Conservation (phyloP, 2,113 vertebrate genomes). For the Shinisaurus crocodilurus region DNA sequence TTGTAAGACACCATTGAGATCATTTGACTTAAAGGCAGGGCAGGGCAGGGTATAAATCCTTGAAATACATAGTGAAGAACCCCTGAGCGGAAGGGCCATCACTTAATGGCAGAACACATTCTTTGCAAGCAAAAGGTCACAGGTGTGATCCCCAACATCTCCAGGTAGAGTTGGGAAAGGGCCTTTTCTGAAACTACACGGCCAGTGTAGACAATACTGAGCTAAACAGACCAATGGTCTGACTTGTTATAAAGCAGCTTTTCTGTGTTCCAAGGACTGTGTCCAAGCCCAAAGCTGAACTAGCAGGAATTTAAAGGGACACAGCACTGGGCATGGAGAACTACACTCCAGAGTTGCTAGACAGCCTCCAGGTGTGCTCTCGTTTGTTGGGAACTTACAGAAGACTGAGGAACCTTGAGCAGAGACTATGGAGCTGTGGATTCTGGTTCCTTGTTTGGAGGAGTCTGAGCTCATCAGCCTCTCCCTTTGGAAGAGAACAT, state of each 20-base stretch:
- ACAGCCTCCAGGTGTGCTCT: too few relatives aligned
- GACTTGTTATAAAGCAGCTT: neutral
- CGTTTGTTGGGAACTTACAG: neutral
- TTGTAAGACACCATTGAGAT: neutral
- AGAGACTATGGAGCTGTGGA: neutral
- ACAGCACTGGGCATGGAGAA: neutral
- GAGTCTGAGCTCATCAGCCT: neutral
- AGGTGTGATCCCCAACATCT: neutral
- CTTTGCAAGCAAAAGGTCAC: neutral
- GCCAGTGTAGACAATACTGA: neutral
- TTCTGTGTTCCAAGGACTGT: neutral
- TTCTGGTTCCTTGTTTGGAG: neutral
- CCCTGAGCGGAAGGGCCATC: neutral
- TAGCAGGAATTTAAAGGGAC: neutral
- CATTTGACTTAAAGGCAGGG: neutral
- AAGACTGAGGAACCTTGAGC: neutral
- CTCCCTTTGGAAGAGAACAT: neutral
- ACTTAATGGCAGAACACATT: neutral
- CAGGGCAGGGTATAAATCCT: neutral
- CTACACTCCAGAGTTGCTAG: neutral
- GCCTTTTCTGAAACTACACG: neutral
- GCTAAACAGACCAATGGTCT: neutral
- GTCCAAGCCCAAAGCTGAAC: neutral
- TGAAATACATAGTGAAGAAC: neutral
- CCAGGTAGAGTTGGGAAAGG: neutral